Conservation (phyloP, 2,113 vertebrate species). For the Hystrix cristata region DNA sequence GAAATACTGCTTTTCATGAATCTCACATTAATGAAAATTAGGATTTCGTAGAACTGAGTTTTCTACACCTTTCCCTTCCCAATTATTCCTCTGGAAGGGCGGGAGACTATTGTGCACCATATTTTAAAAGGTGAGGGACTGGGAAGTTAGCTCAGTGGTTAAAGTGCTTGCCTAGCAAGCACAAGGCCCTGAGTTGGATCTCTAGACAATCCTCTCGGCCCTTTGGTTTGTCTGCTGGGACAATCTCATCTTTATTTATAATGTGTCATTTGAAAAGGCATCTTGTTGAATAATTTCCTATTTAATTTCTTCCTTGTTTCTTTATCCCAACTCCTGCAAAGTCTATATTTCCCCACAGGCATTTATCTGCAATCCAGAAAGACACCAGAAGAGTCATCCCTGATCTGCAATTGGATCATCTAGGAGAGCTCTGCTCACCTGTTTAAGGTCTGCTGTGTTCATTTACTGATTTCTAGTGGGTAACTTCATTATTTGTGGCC, state of each 20-base stretch:
- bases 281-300: slow-evolving; percentile 75
- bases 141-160: too few species aligned
- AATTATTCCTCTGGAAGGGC: neutral
- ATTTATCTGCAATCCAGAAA: neutral
- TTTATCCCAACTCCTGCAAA: slow-evolving; percentile 69
- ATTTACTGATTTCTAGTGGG: neutral
- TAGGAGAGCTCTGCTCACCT: neutral
- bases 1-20: neutral
- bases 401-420: neutral
- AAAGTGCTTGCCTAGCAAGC: too few species aligned
- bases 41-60: neutral
- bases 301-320: slow-evolving; percentile 81
- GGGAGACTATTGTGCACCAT: neutral
- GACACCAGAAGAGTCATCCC: neutral
- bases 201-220: slow-evolving; percentile 60
- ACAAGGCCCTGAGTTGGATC: too few species aligned
- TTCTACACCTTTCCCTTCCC: neutral
- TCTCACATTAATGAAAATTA: neutral
- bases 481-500: slow-evolving; percentile 1
- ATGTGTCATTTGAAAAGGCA: slow-evolving; percentile 80
- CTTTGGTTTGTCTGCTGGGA: slow-evolving; percentile 71
- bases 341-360: slow-evolving; percentile 50
- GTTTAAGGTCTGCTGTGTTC: neutral
- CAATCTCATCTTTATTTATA: slow-evolving; percentile 76
- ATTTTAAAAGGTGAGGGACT: neutral